Base-by-base conservation (phyloP, 2,113 vertebrate species). In the Pteropus alecto region DNA sequence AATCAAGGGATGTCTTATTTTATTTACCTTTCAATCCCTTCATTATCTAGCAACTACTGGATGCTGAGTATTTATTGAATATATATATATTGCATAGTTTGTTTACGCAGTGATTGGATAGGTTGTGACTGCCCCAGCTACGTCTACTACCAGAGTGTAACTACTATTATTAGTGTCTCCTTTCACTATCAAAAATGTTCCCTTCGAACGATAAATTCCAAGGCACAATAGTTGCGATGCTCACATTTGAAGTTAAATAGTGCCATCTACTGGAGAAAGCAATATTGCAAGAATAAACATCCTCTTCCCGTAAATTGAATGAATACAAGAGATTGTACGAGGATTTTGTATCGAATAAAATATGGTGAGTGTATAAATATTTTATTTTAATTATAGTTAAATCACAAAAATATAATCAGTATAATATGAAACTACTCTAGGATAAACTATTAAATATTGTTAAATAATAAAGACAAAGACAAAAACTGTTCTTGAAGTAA, bases 211-310 rank as follows among this genome's bases (percentile, higher is more conserved):
- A 76, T 48, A 82, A 65, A 89, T 68, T 60, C 61, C 30, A 56
- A 58, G 83, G 41, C 79, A 9, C 0, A 3, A 2, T 7, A 14
- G 8, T 26, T 48, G 70, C 1, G 63, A 43, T 78, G 16, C 51
- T 88, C 51, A 4, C 28, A 71, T 93, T 94, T 86, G 63, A 60
- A 91, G 91, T 61, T 56, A 83, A 96, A 91, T 24, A 86, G 21
- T 87, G 95, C 95, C 97, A 91, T 81, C 97, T 97, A 15, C 95
- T 97, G 98, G 94, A 83, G 6, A 48, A 9, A 89, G 4, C 26
- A 5, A 54, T 79, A 70, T 38, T 63, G 48, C 35, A 88, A 10
- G 16, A 21, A 28, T 8, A 35, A 56, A 8, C 12, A 16, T n/a
- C 33, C 35, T 68, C 28, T 76, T 41, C 28, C 38, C 61, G 26